Base-by-base conservation (phyloP, 2,113 vertebrate genomes). In the Lethenteron reissneri region DNA sequence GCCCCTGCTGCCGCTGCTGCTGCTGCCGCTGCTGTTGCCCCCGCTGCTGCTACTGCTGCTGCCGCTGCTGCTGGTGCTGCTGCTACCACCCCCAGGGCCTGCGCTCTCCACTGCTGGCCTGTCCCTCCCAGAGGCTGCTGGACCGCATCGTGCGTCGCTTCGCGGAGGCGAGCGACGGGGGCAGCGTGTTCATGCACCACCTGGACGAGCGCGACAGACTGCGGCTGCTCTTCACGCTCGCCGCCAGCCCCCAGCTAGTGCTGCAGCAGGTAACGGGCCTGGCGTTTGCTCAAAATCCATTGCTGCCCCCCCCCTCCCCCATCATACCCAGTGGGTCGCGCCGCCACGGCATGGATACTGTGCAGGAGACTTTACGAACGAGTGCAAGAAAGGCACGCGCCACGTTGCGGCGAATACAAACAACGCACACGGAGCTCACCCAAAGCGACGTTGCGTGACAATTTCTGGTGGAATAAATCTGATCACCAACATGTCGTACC, bases 171-270 rank as follows among this genome's bases (percentile, higher is more conserved):
- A 76, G 80, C 0, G 85, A 88, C 0, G 85, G 84, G 1, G 85
- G 85, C 25, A 89, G 87, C 75, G 77, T 87, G 74, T 85, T 84
- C 75, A 87, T 88, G 87, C 84, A 85, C 74, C 85, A 87, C 75
- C 84, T 88, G 60, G 83, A 82, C 0, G 83, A 83, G 14, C 74
- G 78, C 2, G 85, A 87, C 78, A 87, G 84, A 72, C 74, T 89
- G 70, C 81, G 84, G 12, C 83, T 88, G 25, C 79, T 88, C 9
- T 89, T 87, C 75, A 89, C 86, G 0, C 79, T 89, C 57, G 79
- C 86, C 59, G 80, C 87, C 76, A 89, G 85, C 59, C 72, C 84
- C 1, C 84, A 87, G 57, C 84, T 86, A 74, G 84, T 88, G 73
- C 72, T 87, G 56, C 71, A 86, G 12, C 86, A 88, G 85, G 86